Base-by-base conservation (phyloP, 2,797 vertebrate species). In the Fistularia tabacaria region DNA sequence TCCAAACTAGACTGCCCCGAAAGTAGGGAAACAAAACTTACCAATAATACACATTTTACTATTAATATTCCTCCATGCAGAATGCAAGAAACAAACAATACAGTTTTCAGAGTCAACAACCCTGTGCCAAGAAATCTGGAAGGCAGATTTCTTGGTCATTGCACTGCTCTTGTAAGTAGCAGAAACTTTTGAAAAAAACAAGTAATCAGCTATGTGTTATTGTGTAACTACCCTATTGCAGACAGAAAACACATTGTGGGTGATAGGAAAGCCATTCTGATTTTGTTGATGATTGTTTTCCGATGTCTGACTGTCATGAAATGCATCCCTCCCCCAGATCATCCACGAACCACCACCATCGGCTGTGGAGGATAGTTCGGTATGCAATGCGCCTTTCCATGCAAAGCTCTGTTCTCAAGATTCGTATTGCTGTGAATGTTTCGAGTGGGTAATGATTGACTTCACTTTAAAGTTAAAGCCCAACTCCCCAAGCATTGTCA, bases 301-400 rank as follows among this genome's bases (percentile, higher is more conserved):
- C 5, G 25, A 25, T 25, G 25, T 25, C 25, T 25, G 25, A 25
- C 25, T n/a, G n/a, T 25, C 25, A 25, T 25, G 25, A 25, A 25
- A 25, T 25, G 25, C 25, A 25, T 25, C 25, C 25, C 10, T 3
- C 36, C 59, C 3, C 9, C 65, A 99, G 97, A 95, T 98, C 73
- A 98, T 99, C 79, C 96, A 94, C 40, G 97, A 95, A 59, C 92
- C 94, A 0, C 94, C 96, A 0, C 94, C 95, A 0, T 93, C 94
- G 9, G 84, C 89, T 8, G 80, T 70, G n/a, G 94, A 97, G 53
- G 96, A 98, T 69, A 98, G 95, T 7, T 95, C 97, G 91, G 97
- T 98, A 91, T 89, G 95, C 44, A 51, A 49, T 38, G 9, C n/a
- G 0, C 54, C 51, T 57, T n/a, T 64, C 71, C 15, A 52, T 14